phyloP scores from a whole-genome alignment of 2,797 vertebrate genomes.

The Ispidina picta region DNA sequence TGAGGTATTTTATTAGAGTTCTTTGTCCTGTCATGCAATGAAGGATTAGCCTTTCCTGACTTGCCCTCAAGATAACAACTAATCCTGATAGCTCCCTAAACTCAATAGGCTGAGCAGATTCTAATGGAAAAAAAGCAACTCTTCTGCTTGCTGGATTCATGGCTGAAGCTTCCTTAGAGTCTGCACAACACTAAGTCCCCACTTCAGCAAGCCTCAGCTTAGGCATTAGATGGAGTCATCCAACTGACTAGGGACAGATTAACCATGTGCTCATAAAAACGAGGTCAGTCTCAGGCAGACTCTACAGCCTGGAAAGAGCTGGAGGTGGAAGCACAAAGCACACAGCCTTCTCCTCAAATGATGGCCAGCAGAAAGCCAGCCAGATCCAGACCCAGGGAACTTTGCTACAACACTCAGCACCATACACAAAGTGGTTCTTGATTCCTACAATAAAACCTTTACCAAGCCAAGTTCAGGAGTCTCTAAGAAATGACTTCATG shows the following conservation, averaged over 20 bases:
- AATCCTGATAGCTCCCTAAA: slow-evolving; percentile 11
- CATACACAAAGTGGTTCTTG: background rate
- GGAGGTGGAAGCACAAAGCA: background rate
- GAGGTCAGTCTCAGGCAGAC: slow-evolving; percentile 17
- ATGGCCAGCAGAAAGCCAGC: background rate
- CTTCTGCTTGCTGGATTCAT: background rate
- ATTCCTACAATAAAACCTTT: background rate
- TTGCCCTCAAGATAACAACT: slow-evolving; percentile 5
- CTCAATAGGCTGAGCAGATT: background rate
- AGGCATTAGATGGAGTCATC: background rate
- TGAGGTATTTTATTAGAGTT: background rate
- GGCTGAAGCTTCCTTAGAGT: background rate
- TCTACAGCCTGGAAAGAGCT: background rate
- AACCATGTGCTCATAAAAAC: slow-evolving; percentile 1
- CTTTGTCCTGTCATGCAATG: slow-evolving; percentile 8
- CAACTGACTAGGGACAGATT: slow-evolving; percentile 35
- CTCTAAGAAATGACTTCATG: background rate
- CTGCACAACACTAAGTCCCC: background rate
- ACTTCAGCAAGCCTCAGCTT: background rate
- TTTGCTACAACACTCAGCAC: no score
- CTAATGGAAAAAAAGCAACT: background rate
- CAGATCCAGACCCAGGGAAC: background rate
- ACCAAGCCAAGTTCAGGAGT: background rate
- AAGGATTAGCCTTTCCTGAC: slow-evolving; percentile 46
- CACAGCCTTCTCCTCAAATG: background rate